Evolutionary conservation across 2,888 invertebrate species (phyloP).

Genomic region (Lordiphosa andalusiaca): DNA sequence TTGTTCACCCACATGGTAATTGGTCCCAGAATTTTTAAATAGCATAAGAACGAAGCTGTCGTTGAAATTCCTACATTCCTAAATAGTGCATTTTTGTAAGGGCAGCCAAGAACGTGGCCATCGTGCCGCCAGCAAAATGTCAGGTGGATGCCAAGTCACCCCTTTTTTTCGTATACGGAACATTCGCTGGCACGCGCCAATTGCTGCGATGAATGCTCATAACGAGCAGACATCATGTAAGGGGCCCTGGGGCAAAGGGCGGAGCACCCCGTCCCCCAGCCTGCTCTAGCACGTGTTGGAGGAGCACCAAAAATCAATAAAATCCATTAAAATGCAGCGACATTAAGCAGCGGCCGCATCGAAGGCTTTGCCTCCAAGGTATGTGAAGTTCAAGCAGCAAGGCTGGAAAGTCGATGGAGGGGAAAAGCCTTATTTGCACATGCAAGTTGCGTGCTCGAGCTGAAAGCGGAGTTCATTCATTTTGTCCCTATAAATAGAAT

Average conservation of each 20-base stretch:
- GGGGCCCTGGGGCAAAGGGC: not conserved
- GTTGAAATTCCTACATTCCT: not conserved
- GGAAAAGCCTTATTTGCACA: constrained; percentile 15
- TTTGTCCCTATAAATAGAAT: constrained; percentile 46
- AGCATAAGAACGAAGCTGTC: not conserved
- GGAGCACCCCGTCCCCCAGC: not conserved
- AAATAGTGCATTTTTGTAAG: not conserved
- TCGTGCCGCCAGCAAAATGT: constrained; percentile 31
- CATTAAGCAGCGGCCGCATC: constrained; percentile 24
- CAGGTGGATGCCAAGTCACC: constrained; percentile 17
- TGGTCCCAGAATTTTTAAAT: not conserved
- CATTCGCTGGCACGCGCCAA: constrained; percentile 49
- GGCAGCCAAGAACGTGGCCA: constrained; percentile 27
- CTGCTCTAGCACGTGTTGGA: constrained; percentile 6
- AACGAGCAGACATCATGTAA: constrained; percentile 31
- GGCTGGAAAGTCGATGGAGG: constrained; percentile 32
- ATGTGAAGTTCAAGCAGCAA: constrained; percentile 74
- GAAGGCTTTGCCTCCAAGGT: constrained; percentile 21
- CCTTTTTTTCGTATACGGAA: constrained; percentile 11
- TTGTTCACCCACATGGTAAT: not conserved
- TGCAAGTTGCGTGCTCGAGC: constrained; percentile 57
- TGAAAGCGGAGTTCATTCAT: constrained; percentile 14
- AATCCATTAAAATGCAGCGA: constrained; percentile 67
- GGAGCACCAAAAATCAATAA: constrained; percentile 61
- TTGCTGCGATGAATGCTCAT: constrained; percentile 58